Base-by-base conservation (phyloP, 2,113 vertebrate genomes). In the Pseudorhombus dupliciocellatus region DNA sequence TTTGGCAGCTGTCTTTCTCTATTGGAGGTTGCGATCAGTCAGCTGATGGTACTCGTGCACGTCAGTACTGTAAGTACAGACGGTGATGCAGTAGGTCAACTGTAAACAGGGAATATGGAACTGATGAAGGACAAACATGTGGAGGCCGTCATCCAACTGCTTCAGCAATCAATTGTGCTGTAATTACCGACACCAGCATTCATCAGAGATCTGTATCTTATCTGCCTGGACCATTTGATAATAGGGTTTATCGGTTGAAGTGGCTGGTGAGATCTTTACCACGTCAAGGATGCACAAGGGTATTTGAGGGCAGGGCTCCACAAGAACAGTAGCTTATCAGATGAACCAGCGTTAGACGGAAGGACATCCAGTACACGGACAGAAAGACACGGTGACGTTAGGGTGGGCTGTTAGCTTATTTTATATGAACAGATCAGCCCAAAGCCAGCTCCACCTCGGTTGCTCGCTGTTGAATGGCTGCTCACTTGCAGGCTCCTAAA, bases 171-270 rank as follows among this genome's bases (percentile, higher is more conserved):
- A 90, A 90, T 92, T 84, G 51, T 54, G 58, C 81, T 79, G 78
- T 89, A 88, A 92, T 92, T 88, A 90, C 88, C 50, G 88, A 86
- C 88, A 77, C 77, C 64, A 37, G 71, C 85, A 83, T 77, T 66
- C 83, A 84, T 90, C 81, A 79, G 58, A 88, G 89, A 92, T 90
- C 26, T 75, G 34, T 87, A 92, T 92, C 90, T 92, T 83, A 90
- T 90, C 89, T 73, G 77, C 72, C 56, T 80, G 79, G 79, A 48
- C 51, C 11, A 80, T 84, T 88, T 87, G 89, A 89, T 89, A 90
- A 90, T 84, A 63, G 83, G 46, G 81, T 89, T 92, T 90, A 91
- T 92, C 89, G 64, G 83, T 77, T 56, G 55, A 82, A 89, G 86
- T 81, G 71, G 83, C 77, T 81, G 60, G 71, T 77, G 64, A 77